Base-by-base conservation (phyloP, 2,888 invertebrate species). In the Sinhomidia bicolor region DNA sequence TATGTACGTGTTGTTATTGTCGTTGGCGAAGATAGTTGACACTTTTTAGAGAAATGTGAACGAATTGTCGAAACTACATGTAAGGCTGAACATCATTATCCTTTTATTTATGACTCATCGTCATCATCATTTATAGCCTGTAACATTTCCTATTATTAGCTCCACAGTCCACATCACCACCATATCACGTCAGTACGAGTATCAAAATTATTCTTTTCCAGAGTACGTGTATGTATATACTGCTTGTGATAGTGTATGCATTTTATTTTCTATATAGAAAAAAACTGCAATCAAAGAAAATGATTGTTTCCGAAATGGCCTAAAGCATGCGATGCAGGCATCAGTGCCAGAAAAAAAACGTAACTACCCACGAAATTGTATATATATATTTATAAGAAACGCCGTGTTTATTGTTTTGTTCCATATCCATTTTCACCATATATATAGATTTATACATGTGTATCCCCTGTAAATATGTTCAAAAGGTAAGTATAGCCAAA, bases 101-200 rank as follows among this genome's bases (percentile, higher is more conserved):
- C 71, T 44, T 80, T 86, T 88, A 88, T 88, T 88, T 88, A 88
- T 88, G 88, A 83, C 60, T 88, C 83, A 88, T 88, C 82, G 41
- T 68, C 76, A 85, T 79, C 47, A 68, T 79, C 62, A 68, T 82
- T 68, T 82, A 68, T 78, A 78, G 57, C 78, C 51, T 47, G 78
- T 41, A 78, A 57, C 78, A 51, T 17, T 54, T 78, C 74, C 74
- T 74, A 51, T 74, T 74, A 74, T 74, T 74, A 74, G n/a, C 36
- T 36, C 36, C 36, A 36, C 36, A 5, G 47, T 51, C n/a, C 17
- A 6, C 44, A 17, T 51, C 74, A 47, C 14, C 74, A 47, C 29
- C 62, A 68, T n/a, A 32, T 68, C 68, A 17, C 47, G 62, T 20
- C 20, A 65, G 23, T 14, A n/a, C 44, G 26, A 51, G 1, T 51